Conservation (phyloP, 2,113 vertebrate genomes). For the Anguilla rostrata region DNA sequence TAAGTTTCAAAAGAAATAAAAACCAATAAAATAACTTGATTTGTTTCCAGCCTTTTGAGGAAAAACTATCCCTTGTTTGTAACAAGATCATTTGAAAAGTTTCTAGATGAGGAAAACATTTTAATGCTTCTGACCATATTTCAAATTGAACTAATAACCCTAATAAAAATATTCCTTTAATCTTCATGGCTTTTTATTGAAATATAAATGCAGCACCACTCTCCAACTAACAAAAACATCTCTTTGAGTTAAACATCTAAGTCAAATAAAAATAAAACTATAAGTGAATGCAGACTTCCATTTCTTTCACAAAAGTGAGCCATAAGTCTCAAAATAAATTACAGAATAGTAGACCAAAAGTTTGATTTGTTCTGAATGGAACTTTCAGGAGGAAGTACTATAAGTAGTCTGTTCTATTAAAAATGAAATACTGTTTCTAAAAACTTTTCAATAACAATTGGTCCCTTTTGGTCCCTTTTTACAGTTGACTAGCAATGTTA, state of each 20-base stretch:
- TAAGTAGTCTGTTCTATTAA: no score
- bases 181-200: background rate
- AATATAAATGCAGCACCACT: background rate
- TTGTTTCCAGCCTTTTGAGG: background rate
- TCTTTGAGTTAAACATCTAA: background rate
- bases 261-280: background rate
- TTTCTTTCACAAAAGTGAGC: background rate
- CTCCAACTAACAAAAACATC: background rate
- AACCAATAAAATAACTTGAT: background rate
- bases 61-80: background rate
- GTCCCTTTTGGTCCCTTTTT: no score
- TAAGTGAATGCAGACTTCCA: background rate
- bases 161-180: slow-evolving; percentile 4
- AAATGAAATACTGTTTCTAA: no score
- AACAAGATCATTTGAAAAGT: background rate
- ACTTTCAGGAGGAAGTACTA: no score
- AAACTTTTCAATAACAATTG: no score
- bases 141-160: background rate
- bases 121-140: background rate
- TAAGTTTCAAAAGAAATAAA: background rate
- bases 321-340: background rate
- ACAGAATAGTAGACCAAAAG: background rate
- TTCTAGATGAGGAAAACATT: background rate
- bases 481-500: no score
- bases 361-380: background rate